Evolutionary conservation across 2,888 invertebrate species (phyloP), one percentile per base, ranked within the genome.

Genomic region (Coenonympha arcania): DNA sequence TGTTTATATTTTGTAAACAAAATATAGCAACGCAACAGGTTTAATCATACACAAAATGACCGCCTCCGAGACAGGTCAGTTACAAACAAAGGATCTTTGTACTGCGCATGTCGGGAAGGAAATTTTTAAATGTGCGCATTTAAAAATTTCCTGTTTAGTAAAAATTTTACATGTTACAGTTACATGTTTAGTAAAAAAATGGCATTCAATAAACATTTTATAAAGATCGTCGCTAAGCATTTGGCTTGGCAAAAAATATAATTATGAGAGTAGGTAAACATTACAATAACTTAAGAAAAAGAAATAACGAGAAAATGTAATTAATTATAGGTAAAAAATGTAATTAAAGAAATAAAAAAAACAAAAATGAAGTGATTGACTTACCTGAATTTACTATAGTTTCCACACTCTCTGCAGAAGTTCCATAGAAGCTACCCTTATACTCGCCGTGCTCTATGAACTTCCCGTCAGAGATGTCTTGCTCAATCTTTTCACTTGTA

Each of bases 401-500:
- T 69, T 92, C 92, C 1, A 98, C 95, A 69, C 95, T 95, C 65
- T 96, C 96, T 1, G 93, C 89, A 1, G 95, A 93, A 2, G 98
- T 98, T 1, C 98, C 98, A 69, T 98, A 98, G 43, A 98, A 82
- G 73, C 98, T 96, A 0, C 96, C 97, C 71, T 96, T 96, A 79
- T 97, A 98, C 76, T 98, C 98, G 16, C 98, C 98, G 73, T 94
- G 95, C 76, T 99, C 98, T 59, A 98, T 93, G 70, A 96, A 95
- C 76, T 94, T 93, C 5, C 93, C 93, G 2, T 90, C 90, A 34
- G 91, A 90, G 46, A 97, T 93, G 64, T 96, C 96, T 59, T 92
- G 91, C 65, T 96, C 95, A 93, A 97, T 94, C 73, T 92, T 91
- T 60, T 95, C 94, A 42, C 96, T 89, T 0, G 90, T 88, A 8